phyloP scores from a whole-genome alignment of 2,888 invertebrate genomes.

The Margaritifera margaritifera region DNA sequence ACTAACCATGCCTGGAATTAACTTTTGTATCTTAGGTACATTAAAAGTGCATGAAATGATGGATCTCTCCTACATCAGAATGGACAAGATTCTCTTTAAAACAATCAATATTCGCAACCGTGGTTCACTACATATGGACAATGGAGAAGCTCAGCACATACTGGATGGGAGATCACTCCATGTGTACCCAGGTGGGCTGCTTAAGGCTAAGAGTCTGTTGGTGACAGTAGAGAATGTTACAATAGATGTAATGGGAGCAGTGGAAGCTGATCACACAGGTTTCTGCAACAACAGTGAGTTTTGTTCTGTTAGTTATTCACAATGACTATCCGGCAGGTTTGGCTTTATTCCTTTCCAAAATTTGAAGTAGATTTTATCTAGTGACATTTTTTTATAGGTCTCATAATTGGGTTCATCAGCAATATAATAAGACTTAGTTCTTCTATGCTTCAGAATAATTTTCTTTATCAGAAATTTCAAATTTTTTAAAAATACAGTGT shows the following conservation, averaged over 20 bases:
- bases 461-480: no score
- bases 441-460: no score
- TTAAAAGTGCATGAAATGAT: constrained; percentile 51
- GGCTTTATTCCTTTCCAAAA: no score
- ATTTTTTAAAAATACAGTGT: no score
- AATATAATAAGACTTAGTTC: no score
- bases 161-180: constrained; percentile 23
- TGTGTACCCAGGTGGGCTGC: constrained; percentile 52
- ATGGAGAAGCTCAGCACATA: constrained; percentile 33
- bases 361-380: no score
- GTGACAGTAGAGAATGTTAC: constrained; percentile 34
- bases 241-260: constrained; percentile 54
- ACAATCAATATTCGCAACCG: constrained; percentile 52
- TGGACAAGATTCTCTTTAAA: constrained; percentile 46
- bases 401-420: no score
- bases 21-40: constrained; percentile 30
- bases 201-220: constrained; percentile 42
- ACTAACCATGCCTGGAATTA: no score
- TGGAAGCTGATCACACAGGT: constrained; percentile 44
- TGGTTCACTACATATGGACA: constrained; percentile 48
- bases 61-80: constrained; percentile 38
- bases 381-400: no score
- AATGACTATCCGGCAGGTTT: no score
- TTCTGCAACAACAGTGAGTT: constrained; percentile 33
- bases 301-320: no score